Evolutionary conservation across 2,113 vertebrate species (phyloP), one percentile per base, ranked within the genome.

Genomic region (Jacana jacana): DNA sequence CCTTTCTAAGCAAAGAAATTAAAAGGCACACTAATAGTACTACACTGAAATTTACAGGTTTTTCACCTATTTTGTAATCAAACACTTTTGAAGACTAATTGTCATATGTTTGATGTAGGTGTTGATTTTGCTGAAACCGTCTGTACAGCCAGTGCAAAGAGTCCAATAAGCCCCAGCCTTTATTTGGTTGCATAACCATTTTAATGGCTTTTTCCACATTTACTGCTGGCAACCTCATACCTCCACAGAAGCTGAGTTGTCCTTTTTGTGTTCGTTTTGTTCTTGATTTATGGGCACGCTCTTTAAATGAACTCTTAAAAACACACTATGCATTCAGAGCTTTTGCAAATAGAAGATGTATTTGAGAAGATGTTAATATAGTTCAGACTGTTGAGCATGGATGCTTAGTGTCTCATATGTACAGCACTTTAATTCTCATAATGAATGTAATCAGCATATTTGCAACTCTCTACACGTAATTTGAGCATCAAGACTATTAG

Each of bases 131-230:
- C 37, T 89, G 66, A 79, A 95, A 89, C 22, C 42, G 23, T 30
- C 25, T 44, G 39, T 68, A 64, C 30, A 84, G 61, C 70, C 91
- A 76, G 70, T 44, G 70, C 70, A 91, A 95, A 89, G 24, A 92
- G 42, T 14, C 40, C 37, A 64, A 52, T 71, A 87, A 95, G 40
- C 52, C n/a, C n/a, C 9, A 89, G 58, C 44, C 52, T 85, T 79
- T 89, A 78, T 85, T 87, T 72, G 65, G 27, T 52, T 76, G 37
- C 73, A 46, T 65, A 57, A 61, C 35, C 11, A 63, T 81, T 82
- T 87, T 86, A 92, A 92, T 69, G 77, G 30, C 52, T 94, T 95
- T 94, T 93, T 85, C 73, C 89, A 87, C 81, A 69, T 92, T 91
- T 92, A 65, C 76, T 95, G 44, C 78, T 92, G 79, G 81, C 39